A percentile compares a stretch with the other conserved stretches of the same genome.
phyloP scores from a whole-genome alignment of 35 echinoderm and acorn worm species.

The Anneissia japonica region DNA sequence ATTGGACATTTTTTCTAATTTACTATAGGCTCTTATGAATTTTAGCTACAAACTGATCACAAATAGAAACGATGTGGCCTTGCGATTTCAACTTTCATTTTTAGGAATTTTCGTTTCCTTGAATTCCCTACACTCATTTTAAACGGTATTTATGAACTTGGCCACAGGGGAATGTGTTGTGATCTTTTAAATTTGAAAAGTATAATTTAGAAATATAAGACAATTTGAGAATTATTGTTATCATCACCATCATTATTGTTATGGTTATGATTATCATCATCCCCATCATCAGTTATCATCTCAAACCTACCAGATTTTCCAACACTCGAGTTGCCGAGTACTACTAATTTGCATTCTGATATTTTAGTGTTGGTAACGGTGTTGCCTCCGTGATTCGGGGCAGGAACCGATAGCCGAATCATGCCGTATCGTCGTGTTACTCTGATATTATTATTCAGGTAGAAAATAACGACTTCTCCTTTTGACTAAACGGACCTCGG shows the following conservation, averaged over 20 bases:
- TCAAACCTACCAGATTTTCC: constrained; percentile 63
- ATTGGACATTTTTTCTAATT: too few species aligned
- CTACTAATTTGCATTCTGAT: constrained; percentile 53
- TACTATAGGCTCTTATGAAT: too few species aligned
- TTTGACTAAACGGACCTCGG: background rate
- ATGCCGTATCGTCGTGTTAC: background rate
- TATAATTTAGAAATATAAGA: too few species aligned
- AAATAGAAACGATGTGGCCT: too few species aligned
- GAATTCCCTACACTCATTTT: too few species aligned
- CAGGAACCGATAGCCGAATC: background rate
- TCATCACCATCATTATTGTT: background rate
- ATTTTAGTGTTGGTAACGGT: constrained; percentile 36
- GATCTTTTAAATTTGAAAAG: too few species aligned
- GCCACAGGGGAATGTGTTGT: too few species aligned
- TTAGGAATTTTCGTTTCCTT: too few species aligned
- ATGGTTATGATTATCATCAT: background rate
- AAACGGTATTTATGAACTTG: too few species aligned
- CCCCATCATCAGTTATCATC: background rate
- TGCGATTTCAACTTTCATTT: too few species aligned
- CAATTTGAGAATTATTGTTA: background rate
- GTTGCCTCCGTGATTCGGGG: background rate
- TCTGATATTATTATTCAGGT: background rate
- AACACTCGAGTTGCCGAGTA: constrained; percentile 50
- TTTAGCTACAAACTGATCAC: too few species aligned
- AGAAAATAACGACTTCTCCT: background rate